Evolutionary conservation across 1,140 invertebrate genomes (phyloP).

Genomic region (Drosophila albomicans): DNA sequence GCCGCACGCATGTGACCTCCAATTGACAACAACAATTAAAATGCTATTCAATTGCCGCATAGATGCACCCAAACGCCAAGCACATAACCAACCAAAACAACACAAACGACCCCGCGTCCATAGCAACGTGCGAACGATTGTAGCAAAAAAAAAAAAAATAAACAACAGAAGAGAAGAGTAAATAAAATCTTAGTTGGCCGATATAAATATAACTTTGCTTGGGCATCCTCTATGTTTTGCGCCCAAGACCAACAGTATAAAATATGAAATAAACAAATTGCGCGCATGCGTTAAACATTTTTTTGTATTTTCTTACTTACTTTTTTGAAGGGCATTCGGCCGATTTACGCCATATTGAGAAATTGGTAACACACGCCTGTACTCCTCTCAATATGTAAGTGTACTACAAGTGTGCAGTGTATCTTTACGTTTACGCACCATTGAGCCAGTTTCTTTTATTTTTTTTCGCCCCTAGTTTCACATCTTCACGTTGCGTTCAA

Average conservation of each 20-base stretch:
- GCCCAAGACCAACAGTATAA: slow-evolving; percentile 70
- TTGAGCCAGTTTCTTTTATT: slow-evolving; percentile 42
- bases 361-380: slow-evolving; percentile 44
- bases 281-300: slow-evolving; percentile 68
- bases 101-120: slow-evolving; percentile 11
- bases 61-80: slow-evolving; percentile 59
- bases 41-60: slow-evolving; percentile 58
- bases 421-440: slow-evolving; percentile 62
- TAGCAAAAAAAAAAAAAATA: slow-evolving; percentile 43
- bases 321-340: slow-evolving; percentile 47
- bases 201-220: slow-evolving; percentile 64
- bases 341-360: slow-evolving; percentile 51
- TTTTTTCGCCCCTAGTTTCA: slow-evolving; percentile 53
- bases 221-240: slow-evolving; percentile 33
- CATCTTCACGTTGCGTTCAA: slow-evolving; percentile 61
- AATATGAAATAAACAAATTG: slow-evolving; percentile 64
- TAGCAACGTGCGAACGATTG: slow-evolving; percentile 79
- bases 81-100: slow-evolving; percentile 30
- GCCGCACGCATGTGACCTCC: slow-evolving; percentile 77
- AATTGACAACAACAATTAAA: slow-evolving; percentile 73
- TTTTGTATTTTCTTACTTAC: slow-evolving; percentile 31
- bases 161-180: no score
- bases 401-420: slow-evolving; percentile 25
- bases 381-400: background rate
- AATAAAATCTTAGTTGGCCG: slow-evolving; percentile 39